phyloP scores from a whole-genome alignment of 2,113 vertebrate genomes.

The Podarcis cretensis region DNA sequence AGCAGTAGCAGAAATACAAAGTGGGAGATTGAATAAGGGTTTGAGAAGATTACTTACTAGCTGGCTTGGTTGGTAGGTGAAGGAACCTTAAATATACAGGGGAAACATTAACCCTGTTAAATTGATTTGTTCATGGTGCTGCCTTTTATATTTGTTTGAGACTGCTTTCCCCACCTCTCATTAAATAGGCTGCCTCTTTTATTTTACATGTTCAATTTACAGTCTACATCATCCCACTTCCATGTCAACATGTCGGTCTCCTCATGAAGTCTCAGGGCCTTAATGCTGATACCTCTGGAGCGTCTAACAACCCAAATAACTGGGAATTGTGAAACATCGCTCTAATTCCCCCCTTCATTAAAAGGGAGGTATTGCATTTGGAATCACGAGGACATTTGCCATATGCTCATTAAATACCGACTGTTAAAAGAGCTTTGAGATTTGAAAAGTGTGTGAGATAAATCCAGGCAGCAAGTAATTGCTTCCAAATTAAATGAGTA shows the following conservation, averaged over 20 bases:
- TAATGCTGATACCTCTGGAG: neutral
- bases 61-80: neutral
- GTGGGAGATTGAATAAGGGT: neutral
- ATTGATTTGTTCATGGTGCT: neutral
- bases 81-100: neutral
- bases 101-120: neutral
- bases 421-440: conserved; percentile 36
- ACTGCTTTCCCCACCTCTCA: neutral
- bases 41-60: neutral
- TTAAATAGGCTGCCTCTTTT: neutral
- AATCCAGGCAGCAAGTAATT: conserved; percentile 50
- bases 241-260: neutral
- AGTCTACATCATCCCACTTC: neutral
- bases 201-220: neutral
- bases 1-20: neutral
- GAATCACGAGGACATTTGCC: conserved; percentile 30
- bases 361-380: conserved; percentile 6
- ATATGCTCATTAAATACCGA: conserved; percentile 43
- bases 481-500: conserved; percentile 46
- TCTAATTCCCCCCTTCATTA: conserved; percentile 29
- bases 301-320: conserved; percentile 1
- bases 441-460: conserved; percentile 29
- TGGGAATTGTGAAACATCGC: conserved; percentile 5
- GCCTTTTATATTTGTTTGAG: neutral
- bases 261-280: neutral